These are phyloP conservation scores for Lypha dubia DNA, from an alignment of 2,888 invertebrate species.

Conservation along the genomic window DNA sequence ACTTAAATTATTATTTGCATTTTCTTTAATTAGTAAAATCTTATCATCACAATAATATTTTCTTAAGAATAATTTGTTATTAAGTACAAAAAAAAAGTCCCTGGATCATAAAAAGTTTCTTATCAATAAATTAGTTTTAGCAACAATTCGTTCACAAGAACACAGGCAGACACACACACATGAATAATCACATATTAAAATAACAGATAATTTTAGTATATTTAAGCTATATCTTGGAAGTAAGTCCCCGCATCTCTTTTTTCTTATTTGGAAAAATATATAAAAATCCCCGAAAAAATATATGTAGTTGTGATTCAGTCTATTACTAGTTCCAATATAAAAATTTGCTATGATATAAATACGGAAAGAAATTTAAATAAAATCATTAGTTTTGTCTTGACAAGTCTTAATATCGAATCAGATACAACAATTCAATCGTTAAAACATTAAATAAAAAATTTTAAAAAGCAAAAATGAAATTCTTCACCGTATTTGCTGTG, in stretches of 20 bases:
- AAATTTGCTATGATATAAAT: constrained; percentile 61
- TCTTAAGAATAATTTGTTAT: background rate
- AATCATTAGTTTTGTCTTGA: background rate
- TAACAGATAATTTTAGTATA: background rate
- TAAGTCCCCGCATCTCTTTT: constrained; percentile 44
- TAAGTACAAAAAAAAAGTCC: constrained; percentile 25
- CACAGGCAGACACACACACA: background rate
- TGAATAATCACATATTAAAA: background rate
- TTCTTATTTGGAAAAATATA: background rate
- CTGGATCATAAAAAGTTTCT: background rate
- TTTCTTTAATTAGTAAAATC: too few relatives aligned
- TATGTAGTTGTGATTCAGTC: background rate
- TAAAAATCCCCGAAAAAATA: too few relatives aligned
- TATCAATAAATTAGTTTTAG: constrained; percentile 14
- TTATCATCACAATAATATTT: background rate
- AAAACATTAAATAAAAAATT: background rate
- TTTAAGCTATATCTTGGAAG: constrained; percentile 2
- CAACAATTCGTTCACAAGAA: background rate
- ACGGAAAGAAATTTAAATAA: background rate
- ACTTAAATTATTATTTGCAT: background rate
- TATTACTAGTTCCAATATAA: background rate
- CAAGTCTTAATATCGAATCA: background rate
- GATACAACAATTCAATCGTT: background rate
- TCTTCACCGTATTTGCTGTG: constrained; percentile 61
- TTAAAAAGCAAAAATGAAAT: constrained; percentile 73